phyloP scores from a whole-genome alignment of 2,888 invertebrate species.

The Nomada hirtipes region DNA sequence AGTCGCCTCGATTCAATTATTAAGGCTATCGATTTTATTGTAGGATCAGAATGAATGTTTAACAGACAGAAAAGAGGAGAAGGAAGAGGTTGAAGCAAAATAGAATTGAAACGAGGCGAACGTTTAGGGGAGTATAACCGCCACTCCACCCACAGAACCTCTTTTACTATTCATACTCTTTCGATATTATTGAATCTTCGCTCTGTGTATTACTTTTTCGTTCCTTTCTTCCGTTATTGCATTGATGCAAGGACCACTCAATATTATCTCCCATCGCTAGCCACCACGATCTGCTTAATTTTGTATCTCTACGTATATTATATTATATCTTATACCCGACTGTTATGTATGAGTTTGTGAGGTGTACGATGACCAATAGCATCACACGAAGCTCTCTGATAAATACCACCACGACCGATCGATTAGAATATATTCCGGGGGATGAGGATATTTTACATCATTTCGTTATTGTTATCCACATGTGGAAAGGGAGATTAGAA shows the following conservation, averaged over 20 bases:
- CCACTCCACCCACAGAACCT: slow-evolving; percentile 46
- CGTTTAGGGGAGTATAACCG: slow-evolving; percentile 35
- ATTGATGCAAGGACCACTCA: slow-evolving; percentile 92
- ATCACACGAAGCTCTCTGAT: slow-evolving; percentile 29
- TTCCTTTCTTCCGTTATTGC: slow-evolving; percentile 78
- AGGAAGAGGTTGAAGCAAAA: not conserved
- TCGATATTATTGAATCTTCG: slow-evolving; percentile 65
- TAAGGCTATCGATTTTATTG: not conserved
- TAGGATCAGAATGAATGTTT: not conserved
- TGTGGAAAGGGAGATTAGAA: slow-evolving; percentile 1
- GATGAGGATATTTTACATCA: not conserved
- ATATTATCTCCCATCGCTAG: slow-evolving; percentile 84
- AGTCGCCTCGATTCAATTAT: slow-evolving; percentile 39
- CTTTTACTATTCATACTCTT: slow-evolving; percentile 66
- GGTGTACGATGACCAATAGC: slow-evolving; percentile 61
- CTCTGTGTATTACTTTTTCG: slow-evolving; percentile 61
- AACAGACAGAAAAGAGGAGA: not conserved
- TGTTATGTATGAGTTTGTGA: slow-evolving; percentile 73
- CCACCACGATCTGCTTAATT: slow-evolving; percentile 82
- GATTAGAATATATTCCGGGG: not conserved
- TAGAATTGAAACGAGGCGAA: slow-evolving; percentile 46
- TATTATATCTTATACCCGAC: slow-evolving; percentile 40
- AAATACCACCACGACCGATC: not conserved
- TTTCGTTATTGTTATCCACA: not conserved
- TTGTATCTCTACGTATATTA: slow-evolving; percentile 80